Conservation (phyloP, 1,140 invertebrate species). For the Piezodorus guildinii region DNA sequence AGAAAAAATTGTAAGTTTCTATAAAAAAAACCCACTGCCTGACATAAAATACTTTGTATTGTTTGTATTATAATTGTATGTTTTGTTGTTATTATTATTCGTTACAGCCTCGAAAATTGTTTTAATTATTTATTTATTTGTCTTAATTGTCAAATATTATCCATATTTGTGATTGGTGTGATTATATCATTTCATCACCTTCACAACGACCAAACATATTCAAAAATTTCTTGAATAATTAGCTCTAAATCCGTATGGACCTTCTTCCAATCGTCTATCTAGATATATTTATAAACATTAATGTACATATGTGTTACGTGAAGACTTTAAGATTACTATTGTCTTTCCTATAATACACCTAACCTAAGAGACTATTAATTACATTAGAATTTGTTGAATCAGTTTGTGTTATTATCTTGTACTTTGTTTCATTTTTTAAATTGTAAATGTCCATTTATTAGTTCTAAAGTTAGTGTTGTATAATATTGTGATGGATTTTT, state of each 20-base stretch:
- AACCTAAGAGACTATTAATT: constrained; percentile 12
- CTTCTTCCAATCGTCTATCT: neutral
- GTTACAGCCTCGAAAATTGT: too few relatives aligned
- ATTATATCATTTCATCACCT: constrained; percentile 2
- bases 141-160: neutral
- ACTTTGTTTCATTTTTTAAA: too few relatives aligned
- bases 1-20: neutral
- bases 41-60: neutral
- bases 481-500: too few relatives aligned
- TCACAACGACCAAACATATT: constrained; percentile 10
- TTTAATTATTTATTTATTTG: neutral
- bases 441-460: too few relatives aligned
- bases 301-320: neutral
- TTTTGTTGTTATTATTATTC: too few relatives aligned
- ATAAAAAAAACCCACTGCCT: constrained; percentile 12
- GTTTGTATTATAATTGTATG: too few relatives aligned
- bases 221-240: constrained; percentile 7
- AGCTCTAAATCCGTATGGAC: constrained; percentile 7
- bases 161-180: constrained; percentile 4
- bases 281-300: neutral
- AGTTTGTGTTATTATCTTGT: neutral
- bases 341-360: constrained; percentile 15
- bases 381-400: neutral
- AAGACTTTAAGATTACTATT: constrained; percentile 14
- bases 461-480: too few relatives aligned